Evolutionary conservation across 2,113 vertebrate species (phyloP).

Genomic region (Etheostoma spectabile): DNA sequence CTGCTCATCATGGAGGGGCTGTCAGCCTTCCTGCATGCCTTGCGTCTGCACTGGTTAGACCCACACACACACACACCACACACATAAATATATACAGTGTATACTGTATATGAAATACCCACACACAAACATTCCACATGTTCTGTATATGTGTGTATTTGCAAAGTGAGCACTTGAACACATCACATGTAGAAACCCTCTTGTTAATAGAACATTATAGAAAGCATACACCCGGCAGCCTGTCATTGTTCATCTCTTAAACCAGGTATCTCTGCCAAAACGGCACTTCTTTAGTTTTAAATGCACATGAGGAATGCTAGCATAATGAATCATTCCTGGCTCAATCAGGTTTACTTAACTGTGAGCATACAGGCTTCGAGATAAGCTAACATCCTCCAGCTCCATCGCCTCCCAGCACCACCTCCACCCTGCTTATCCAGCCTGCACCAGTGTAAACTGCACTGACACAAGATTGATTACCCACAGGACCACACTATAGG

Average conservation of each 20-base stretch:
- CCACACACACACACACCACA: slow-evolving; percentile 13
- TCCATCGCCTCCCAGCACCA: slow-evolving; percentile 66
- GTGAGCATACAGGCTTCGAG: slow-evolving; percentile 19
- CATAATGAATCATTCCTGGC: slow-evolving; percentile 32
- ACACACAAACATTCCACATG: not conserved
- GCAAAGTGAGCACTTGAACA: not conserved
- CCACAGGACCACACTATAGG: not conserved
- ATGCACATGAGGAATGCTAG: slow-evolving; percentile 30
- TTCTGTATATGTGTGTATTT: not conserved
- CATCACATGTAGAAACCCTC: not conserved
- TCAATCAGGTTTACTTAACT: slow-evolving; percentile 19
- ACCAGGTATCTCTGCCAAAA: slow-evolving; percentile 16
- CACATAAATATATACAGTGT: not conserved
- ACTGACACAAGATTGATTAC: slow-evolving; percentile 9
- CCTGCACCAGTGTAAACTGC: slow-evolving; percentile 1
- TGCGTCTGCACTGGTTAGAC: slow-evolving; percentile 96
- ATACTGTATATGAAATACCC: not conserved
- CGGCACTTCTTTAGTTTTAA: not conserved
- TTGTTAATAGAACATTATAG: not conserved
- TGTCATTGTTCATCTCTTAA: slow-evolving; percentile 22
- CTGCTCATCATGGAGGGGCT: slow-evolving; percentile 98
- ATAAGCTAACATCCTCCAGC: slow-evolving; percentile 29
- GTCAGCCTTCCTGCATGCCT: slow-evolving; percentile 95
- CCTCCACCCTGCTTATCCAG: slow-evolving; percentile 32
- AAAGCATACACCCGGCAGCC: slow-evolving; percentile 6